Conservation (phyloP, 2,888 invertebrate genomes). For the Lasiommata megera region DNA sequence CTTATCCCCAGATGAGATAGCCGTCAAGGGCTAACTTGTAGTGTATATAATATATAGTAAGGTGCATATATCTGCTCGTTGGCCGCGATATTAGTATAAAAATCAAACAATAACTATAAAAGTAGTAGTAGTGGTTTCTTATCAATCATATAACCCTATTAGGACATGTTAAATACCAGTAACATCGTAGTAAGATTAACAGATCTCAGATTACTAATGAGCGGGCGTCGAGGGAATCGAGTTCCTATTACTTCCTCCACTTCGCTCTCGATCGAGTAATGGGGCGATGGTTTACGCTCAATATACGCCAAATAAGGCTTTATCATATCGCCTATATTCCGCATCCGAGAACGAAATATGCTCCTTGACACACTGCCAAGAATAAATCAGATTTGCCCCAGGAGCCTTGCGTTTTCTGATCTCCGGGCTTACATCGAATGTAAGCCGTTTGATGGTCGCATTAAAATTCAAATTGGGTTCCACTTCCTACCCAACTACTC, state of each 20-base stretch:
- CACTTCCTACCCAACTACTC: constrained; percentile 4
- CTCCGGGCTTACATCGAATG: constrained; percentile 25
- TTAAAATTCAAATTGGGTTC: constrained; percentile 32
- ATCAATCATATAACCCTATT: not conserved
- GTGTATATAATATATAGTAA: no score
- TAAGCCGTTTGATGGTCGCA: constrained; percentile 26
- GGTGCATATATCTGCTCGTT: no score
- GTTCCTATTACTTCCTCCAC: constrained; percentile 29
- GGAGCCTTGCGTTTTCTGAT: constrained; percentile 32
- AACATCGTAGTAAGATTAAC: constrained; percentile 13
- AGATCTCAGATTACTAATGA: constrained; percentile 35
- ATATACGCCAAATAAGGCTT: constrained; percentile 65
- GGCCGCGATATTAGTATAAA: no score
- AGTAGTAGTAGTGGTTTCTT: no score
- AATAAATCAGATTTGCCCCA: constrained; percentile 65
- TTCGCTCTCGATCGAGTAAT: constrained; percentile 44
- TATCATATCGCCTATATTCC: constrained; percentile 62
- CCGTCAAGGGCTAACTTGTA: no score
- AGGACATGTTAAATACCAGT: not conserved
- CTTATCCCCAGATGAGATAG: no score
- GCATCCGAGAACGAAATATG: constrained; percentile 59
- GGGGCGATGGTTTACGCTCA: constrained; percentile 50
- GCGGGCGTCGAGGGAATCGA: constrained; percentile 27
- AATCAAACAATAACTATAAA: no score
- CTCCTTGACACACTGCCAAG: constrained; percentile 68